Evolutionary conservation across 2,888 invertebrate genomes (phyloP).

Genomic region (Nineta flava): DNA sequence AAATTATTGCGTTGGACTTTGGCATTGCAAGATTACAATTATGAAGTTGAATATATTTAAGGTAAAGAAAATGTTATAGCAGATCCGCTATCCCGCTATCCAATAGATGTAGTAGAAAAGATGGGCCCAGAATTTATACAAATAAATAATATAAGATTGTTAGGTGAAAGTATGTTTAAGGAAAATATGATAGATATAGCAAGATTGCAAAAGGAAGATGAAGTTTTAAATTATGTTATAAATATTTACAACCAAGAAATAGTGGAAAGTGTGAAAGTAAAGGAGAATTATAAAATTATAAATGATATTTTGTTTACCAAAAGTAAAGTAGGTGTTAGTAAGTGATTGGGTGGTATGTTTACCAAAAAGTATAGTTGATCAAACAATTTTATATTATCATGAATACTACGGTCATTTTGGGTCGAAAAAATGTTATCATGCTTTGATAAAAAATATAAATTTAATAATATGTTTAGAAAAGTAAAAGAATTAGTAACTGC

Average conservation of each 20-base stretch:
- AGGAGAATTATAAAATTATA: neutral
- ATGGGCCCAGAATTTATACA: neutral
- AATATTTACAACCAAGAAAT: neutral
- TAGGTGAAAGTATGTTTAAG: neutral
- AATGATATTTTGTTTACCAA: neutral
- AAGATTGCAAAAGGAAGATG: neutral
- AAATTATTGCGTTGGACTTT: neutral
- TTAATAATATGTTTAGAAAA: no score
- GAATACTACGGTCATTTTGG: no score
- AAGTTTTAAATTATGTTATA: neutral
- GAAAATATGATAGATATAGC: neutral
- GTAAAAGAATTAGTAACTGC: no score
- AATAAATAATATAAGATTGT: neutral
- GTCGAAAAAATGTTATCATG: no score
- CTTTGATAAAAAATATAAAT: no score
- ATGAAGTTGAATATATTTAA: neutral
- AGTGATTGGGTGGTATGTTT: no score
- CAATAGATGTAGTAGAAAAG: neutral
- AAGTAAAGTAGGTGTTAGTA: neutral
- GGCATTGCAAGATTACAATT: neutral
- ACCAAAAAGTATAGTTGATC: no score
- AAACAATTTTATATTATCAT: no score
- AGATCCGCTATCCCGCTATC: neutral
- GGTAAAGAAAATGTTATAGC: neutral
- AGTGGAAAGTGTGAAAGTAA: neutral